phyloP scores from a whole-genome alignment of 2,113 vertebrate species.

The Takifugu bimaculatus region DNA sequence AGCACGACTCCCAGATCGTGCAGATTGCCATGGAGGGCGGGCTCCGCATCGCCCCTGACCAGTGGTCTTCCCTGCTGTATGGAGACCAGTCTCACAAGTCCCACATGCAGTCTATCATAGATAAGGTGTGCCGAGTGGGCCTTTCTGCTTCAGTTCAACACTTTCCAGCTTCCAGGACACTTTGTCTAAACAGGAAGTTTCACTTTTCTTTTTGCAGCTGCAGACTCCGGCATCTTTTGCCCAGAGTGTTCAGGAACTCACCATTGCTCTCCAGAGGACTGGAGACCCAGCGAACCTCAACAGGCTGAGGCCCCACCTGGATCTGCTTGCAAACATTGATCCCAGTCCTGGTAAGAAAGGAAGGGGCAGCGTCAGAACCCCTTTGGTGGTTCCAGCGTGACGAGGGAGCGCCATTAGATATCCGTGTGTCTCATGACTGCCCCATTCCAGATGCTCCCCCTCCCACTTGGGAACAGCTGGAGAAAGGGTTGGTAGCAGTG shows the following conservation, averaged over 20 bases:
- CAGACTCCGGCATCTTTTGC: conserved; percentile 99
- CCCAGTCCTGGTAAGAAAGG: conserved; percentile 88
- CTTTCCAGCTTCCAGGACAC: background rate
- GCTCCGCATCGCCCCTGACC: conserved; percentile 95
- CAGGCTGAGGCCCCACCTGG: conserved; percentile 90
- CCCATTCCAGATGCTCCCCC: conserved; percentile 86
- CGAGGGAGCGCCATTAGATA: background rate
- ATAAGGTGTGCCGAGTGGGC: conserved; percentile 80
- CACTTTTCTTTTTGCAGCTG: conserved; percentile 72
- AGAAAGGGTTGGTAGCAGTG: conserved; percentile 95
- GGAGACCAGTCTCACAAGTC: conserved; percentile 98
- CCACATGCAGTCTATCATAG: conserved; percentile 99
- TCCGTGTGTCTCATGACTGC: background rate
- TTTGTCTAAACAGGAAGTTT: background rate
- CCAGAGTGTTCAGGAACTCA: conserved; percentile 97
- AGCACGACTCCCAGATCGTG: conserved; percentile 98
- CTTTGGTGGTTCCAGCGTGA: background rate
- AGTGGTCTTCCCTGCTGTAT: conserved; percentile 96
- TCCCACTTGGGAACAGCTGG: conserved; percentile 95
- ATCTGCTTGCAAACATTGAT: conserved; percentile 95
- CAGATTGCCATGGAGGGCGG: conserved; percentile 99
- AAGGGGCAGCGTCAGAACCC: background rate
- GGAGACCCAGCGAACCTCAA: conserved; percentile 98
- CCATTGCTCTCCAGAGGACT: conserved; percentile 95
- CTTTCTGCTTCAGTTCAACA: background rate